Percentiles rank a stretch among this genome's conserved stretches.
Evolutionary conservation across 2,888 invertebrate genomes (phyloP).

Genomic region (Lissonota sp.): DNA sequence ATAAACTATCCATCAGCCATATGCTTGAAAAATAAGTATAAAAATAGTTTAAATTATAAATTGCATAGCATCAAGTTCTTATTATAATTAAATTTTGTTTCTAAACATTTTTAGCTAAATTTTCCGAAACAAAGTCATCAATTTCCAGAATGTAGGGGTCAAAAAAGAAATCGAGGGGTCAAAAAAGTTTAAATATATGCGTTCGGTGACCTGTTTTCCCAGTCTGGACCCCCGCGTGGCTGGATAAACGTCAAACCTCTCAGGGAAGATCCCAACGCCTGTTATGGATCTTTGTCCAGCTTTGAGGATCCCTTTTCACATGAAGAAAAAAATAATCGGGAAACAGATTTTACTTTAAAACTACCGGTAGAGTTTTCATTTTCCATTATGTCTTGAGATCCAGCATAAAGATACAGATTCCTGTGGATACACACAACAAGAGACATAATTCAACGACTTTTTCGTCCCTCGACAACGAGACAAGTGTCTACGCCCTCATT

Average conservation of each 20-base stretch:
- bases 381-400: conserved; percentile 40
- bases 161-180: background rate
- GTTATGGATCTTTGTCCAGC: background rate
- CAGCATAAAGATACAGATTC: conserved; percentile 35
- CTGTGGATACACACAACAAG: conserved; percentile 33
- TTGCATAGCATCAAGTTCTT: no score
- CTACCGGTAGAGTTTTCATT: conserved; percentile 2
- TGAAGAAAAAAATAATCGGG: conserved; percentile 45
- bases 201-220: conserved; percentile 34
- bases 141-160: background rate
- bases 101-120: conserved; percentile 8
- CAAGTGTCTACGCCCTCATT: conserved; percentile 32
- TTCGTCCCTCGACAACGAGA: conserved; percentile 43
- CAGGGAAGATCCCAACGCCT: background rate
- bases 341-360: conserved; percentile 42
- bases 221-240: conserved; percentile 53
- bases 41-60: no score
- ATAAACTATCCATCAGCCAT: background rate
- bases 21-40: no score
- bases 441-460: conserved; percentile 49
- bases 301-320: conserved; percentile 21
- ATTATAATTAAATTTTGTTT: no score
- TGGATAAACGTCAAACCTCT: conserved; percentile 27
- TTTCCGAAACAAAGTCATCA: conserved; percentile 36
- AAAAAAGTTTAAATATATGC: conserved; percentile 35